Base-by-base conservation (phyloP, 2,888 invertebrate genomes). In the Luffia ferchaultella region DNA sequence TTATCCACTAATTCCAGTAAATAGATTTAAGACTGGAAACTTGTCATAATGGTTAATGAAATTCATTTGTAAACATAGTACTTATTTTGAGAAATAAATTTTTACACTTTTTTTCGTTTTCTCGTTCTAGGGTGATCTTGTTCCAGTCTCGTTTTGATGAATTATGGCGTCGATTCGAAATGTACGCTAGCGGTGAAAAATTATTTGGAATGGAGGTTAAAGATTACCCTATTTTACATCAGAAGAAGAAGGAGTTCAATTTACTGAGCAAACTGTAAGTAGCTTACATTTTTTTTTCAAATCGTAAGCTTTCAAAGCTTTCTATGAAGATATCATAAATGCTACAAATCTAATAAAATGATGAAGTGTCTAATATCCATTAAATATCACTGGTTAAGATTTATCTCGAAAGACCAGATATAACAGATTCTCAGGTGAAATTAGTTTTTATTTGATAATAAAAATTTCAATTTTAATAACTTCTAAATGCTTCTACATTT, bases 141-240 rank as follows among this genome's bases (percentile, higher is more conserved):
- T 93, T 92, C 65, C 92, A 93, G 80, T 88, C 88, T 58, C 87
- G 90, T 55, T 94, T 95, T 63, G 95, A 96, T 65, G 93, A 93
- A 46, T 73, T 96, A 12, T 93, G 91, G 90, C 85, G 91, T 48
- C 88, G 90, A 63, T 93, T 88, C 62, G 90, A 92, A 70, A 93
- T 93, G 79, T 95, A 92, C 69, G 89, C 90, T 43, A 93, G 88
- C 59, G 95, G 95, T 20, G 95, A 96, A 75, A 89, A 88, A 57
- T 72, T 96, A 46, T 96, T 96, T 65, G 95, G 95, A 0, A 85
- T 96, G 65, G 90, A 91, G 58, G 87, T 92, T 3, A 90, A 93
- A 16, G 93, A 94, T 52, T 96, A 95, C 74, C 95, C 95, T 0
- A 85, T 90, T 52, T 70, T 96, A 48, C 87, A 90, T 54, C 88